Base-by-base conservation (phyloP, 2,888 invertebrate species). In the Drepana falcataria region DNA sequence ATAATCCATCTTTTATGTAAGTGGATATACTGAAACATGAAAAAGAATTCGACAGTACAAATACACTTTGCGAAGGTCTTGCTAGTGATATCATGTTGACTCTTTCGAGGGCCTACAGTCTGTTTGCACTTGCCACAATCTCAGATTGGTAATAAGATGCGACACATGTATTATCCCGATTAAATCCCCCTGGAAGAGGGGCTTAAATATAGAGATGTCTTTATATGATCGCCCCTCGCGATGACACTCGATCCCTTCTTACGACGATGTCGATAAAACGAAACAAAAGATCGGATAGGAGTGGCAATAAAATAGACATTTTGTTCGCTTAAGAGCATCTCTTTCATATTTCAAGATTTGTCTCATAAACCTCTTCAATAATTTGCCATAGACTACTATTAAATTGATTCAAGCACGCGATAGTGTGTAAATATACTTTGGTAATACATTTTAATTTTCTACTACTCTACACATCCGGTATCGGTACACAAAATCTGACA, bases 131-230 rank as follows among this genome's bases (percentile, higher is more conserved):
- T 69, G 75, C 83, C 83, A 83, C 83, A 85, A 85, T 85, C 86
- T 85, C 75, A 83, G 89, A 88, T 87, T 84, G 83, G 87, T 89
- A 88, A 88, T 88, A 87, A 85, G 88, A 89, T 87, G 87, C 85
- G 90, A 88, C 89, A 88, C 83, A 85, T 85, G 87, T 87, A 86
- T 87, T 87, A 88, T 87, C 82, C 81, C 79, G 83, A 87, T 86
- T 87, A 86, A 84, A 87, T 82, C 87, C 87, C 82, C 75, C 65
- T 69, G 73, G 83, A 81, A 79, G 81, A 78, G 81, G 81, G 81
- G 81, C 81, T 86, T 83, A 83, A 68, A 73, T 71, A 64, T 85
- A 85, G 85, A 84, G 85, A 81, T 85, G 84, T 78, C 75, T 77
- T 74, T 71, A 73, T 72, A 66, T 71, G 70, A 71, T 51, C 71